phyloP scores from a whole-genome alignment of 2,888 invertebrate species.

The Aricia artaxerxes region DNA sequence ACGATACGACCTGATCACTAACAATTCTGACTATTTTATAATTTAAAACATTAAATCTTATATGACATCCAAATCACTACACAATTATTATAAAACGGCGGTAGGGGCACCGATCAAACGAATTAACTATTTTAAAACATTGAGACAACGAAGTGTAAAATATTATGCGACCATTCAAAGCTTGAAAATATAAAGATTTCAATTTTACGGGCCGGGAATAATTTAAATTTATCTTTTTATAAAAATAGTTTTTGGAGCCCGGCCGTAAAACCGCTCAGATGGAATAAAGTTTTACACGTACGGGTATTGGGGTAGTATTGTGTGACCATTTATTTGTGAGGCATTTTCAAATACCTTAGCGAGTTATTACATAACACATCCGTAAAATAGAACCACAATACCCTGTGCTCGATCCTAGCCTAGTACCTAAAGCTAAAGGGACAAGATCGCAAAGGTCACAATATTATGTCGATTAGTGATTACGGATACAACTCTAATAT shows the following conservation, averaged over 20 bases:
- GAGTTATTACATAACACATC: slow-evolving; percentile 67
- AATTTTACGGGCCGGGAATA: slow-evolving; percentile 33
- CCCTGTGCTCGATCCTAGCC: slow-evolving; percentile 77
- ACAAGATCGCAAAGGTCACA: slow-evolving; percentile 76
- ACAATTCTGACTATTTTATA: slow-evolving; percentile 23
- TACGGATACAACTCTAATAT: too few relatives aligned
- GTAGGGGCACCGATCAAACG: slow-evolving; percentile 26
- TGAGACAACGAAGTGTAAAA: slow-evolving; percentile 31
- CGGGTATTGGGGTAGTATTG: slow-evolving; percentile 80
- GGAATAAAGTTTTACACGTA: slow-evolving; percentile 65
- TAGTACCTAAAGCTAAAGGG: slow-evolving; percentile 75
- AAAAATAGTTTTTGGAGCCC: slow-evolving; percentile 33
- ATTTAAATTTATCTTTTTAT: slow-evolving; percentile 39
- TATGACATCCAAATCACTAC: slow-evolving; percentile 29
- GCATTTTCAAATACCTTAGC: slow-evolving; percentile 64
- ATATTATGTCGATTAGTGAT: slow-evolving; percentile 21
- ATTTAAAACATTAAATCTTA: slow-evolving; percentile 26
- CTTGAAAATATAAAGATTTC: slow-evolving; percentile 23
- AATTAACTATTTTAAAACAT: slow-evolving; percentile 29
- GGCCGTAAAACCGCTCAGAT: slow-evolving; percentile 46
- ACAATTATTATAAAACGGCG: slow-evolving; percentile 27
- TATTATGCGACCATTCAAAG: slow-evolving; percentile 27
- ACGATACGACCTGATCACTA: slow-evolving; percentile 18
- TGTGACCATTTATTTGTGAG: slow-evolving; percentile 56
- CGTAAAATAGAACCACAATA: slow-evolving; percentile 80